Conservation (phyloP, 2,797 vertebrate species). For the Artibeus jamaicensis region DNA sequence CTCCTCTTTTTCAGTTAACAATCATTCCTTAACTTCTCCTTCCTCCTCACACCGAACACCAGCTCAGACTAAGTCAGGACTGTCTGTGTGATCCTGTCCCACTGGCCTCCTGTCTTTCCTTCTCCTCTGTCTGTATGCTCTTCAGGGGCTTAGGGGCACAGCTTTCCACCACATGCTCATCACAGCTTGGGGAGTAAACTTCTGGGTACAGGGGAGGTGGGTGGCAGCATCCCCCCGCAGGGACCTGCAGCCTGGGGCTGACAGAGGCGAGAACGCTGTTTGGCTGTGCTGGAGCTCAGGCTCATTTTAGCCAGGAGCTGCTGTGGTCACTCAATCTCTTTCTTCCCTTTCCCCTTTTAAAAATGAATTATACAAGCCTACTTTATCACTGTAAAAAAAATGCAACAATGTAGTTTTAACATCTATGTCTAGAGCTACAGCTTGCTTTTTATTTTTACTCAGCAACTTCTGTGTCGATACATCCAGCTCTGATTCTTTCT, state of each 20-base stretch:
- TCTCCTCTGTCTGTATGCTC: not conserved
- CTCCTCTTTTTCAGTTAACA: not conserved
- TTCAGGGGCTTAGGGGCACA: not conserved
- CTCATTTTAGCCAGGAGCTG: not conserved
- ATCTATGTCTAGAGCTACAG: slow-evolving; percentile 30
- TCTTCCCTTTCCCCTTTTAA: not conserved
- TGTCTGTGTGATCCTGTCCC: not conserved
- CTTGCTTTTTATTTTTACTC: slow-evolving; percentile 48
- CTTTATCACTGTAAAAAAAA: slow-evolving; percentile 48
- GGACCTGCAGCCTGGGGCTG: not conserved
- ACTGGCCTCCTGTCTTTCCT: not conserved
- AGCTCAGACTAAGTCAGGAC: not conserved
- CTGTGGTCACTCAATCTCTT: not conserved
- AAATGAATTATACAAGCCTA: slow-evolving; percentile 10
- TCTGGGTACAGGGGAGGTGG: not conserved
- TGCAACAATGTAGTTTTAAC: slow-evolving; percentile 18
- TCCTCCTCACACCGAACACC: not conserved
- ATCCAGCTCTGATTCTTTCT: not conserved
- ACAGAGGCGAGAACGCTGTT: not conserved
- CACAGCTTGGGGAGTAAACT: not conserved
- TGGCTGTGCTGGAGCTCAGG: not conserved
- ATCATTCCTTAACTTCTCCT: not conserved
- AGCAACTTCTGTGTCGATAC: slow-evolving; percentile 4
- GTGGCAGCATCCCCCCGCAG: not conserved
- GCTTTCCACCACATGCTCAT: not conserved